A percentile compares a stretch with the other conserved stretches of the same genome.
These are phyloP conservation scores for Vanessa tameamea DNA, from an alignment of 1,140 invertebrate genomes.

Conservation along the genomic window DNA sequence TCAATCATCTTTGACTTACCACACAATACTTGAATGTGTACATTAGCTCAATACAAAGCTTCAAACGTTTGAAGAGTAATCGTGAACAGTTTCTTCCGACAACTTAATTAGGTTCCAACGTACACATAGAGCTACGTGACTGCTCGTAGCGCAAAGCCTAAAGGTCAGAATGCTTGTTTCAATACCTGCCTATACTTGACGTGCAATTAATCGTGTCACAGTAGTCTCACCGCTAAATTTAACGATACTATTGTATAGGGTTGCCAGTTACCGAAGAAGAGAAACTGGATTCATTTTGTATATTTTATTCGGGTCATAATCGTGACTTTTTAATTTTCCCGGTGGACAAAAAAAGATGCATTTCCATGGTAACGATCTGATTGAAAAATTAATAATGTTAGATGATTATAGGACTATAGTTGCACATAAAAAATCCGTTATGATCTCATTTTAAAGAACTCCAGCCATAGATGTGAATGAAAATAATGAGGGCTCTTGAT, in stretches of 20 bases:
- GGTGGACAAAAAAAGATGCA: no score
- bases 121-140: not conserved
- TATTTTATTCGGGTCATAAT: no score
- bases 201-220: slow-evolving; percentile 37
- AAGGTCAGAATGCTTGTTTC: slow-evolving; percentile 7
- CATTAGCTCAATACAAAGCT: not conserved
- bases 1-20: no score
- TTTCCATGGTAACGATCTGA: no score
- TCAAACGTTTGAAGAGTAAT: not conserved
- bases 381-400: no score
- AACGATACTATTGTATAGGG: not conserved
- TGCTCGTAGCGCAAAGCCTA: not conserved
- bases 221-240: slow-evolving; percentile 6
- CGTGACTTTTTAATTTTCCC: no score
- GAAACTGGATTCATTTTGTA: no score
- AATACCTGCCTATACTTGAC: slow-evolving; percentile 28
- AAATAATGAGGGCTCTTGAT: no score
- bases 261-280: not conserved
- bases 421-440: no score
- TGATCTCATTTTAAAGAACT: no score
- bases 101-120: slow-evolving; percentile 19
- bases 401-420: no score
- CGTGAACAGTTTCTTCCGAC: slow-evolving; percentile 20
- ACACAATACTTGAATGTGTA: not conserved
- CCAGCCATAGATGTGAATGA: no score